Base-by-base conservation (phyloP, 2,888 invertebrate species). In the Thelaira solivaga region DNA sequence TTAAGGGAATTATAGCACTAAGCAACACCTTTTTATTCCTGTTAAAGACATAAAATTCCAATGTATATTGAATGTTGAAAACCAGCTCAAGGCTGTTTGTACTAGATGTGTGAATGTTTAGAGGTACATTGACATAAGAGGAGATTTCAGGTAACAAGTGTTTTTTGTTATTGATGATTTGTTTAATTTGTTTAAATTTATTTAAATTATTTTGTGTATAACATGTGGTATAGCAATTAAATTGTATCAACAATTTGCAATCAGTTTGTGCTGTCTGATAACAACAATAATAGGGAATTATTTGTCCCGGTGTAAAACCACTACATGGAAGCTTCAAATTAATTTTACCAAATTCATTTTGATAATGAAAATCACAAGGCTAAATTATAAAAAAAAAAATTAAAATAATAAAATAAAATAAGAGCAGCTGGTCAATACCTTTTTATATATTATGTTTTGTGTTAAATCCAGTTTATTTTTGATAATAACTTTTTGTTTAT, bases 221-320 rank as follows among this genome's bases (percentile, higher is more conserved):
- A 47, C 74, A 69, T 18, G 41, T 69, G 11, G 59, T 74, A 13
- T 64, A 59, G 34, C 65, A 74, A 34, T 61, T 74, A 39, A 78
- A 61, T 69, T 78, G 64, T 29, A 74, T 39, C 36, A 69, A 26
- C 10, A 73, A 26, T 69, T 78, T 78, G 26, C 64, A 74, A 51
- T 64, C 45, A 5, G 26, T 3, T 47, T 78, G 59, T 47, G 31
- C 10, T 24, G 57, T 26, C 11, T 61, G 57, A 16, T 45, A 64
- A 1, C 31, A 11, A 24, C 64, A 22, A n/a, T 53, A 59, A 69
- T 74, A 74, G 18, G 74, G 77, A 13, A 78, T 47, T 24, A 39
- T 59, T 57, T 78, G 77, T 1, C 74, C 77, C 11, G 77, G 77
- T 16, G 77, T 65, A 59, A 74, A 78, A 36, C 77, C 74, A 22